phyloP scores from a whole-genome alignment of 2,888 invertebrate species.

The Macrosiphum euphorbiae region DNA sequence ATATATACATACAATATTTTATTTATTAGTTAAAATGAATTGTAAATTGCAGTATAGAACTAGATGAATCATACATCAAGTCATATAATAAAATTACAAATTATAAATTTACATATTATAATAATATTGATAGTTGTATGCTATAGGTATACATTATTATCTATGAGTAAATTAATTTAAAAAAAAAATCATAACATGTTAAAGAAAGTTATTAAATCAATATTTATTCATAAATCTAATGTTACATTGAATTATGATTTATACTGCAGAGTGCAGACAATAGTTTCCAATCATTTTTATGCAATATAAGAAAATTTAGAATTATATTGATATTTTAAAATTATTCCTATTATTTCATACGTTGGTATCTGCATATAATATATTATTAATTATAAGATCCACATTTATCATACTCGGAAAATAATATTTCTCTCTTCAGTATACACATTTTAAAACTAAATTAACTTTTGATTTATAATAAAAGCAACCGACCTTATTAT shows the following conservation, averaged over 20 bases:
- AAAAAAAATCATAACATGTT: neutral
- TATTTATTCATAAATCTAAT: neutral
- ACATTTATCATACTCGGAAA: neutral
- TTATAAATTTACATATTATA: neutral
- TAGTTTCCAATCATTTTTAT: neutral
- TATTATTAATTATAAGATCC: neutral
- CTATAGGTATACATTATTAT: neutral
- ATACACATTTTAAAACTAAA: neutral
- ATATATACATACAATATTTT: neutral
- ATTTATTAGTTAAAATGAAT: neutral
- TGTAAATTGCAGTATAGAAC: neutral
- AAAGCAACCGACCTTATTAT: slow-evolving; percentile 16
- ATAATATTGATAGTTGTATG: neutral
- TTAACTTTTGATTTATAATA: slow-evolving; percentile 16
- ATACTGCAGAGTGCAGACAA: neutral
- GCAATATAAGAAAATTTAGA: neutral
- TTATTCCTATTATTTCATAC: neutral
- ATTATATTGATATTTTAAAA: neutral
- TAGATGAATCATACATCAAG: neutral
- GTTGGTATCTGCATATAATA: neutral
- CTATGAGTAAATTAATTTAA: neutral
- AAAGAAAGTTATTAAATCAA: neutral
- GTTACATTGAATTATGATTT: neutral
- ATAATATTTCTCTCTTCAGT: neutral
- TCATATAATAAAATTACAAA: neutral